Evolutionary conservation across 2,888 invertebrate genomes (phyloP).

Genomic region (Rhopalosiphum nymphaeae): DNA sequence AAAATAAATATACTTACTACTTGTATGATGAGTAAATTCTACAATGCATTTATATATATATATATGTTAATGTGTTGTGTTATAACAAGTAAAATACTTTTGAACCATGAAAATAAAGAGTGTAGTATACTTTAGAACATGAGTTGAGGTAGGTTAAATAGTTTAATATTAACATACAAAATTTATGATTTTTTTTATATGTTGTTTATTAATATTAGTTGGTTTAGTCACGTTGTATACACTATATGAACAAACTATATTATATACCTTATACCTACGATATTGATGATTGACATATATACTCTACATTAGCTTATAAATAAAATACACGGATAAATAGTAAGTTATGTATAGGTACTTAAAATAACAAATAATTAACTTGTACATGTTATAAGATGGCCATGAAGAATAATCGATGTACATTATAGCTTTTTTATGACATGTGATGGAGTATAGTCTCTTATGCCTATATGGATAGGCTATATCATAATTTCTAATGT

Average conservation of each 20-base stretch:
- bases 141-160: neutral
- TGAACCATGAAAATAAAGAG: neutral
- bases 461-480: neutral
- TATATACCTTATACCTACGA: neutral
- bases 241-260: neutral
- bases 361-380: slow-evolving; percentile 1
- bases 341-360: neutral
- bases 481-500: neutral
- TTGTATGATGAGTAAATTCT: neutral
- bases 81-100: neutral
- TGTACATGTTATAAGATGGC: neutral
- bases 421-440: neutral
- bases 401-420: neutral
- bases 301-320: slow-evolving; percentile 16
- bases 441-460: neutral
- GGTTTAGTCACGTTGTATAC: neutral
- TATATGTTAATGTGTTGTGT: neutral
- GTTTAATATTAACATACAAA: neutral
- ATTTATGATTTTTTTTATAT: neutral
- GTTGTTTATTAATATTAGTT: slow-evolving; percentile 12
- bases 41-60: neutral
- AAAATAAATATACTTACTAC: neutral
- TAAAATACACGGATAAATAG: slow-evolving; percentile 21
- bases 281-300: neutral
- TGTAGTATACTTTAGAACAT: neutral